Conservation (phyloP, 2,797 vertebrate genomes). For the Alosa sapidissima region DNA sequence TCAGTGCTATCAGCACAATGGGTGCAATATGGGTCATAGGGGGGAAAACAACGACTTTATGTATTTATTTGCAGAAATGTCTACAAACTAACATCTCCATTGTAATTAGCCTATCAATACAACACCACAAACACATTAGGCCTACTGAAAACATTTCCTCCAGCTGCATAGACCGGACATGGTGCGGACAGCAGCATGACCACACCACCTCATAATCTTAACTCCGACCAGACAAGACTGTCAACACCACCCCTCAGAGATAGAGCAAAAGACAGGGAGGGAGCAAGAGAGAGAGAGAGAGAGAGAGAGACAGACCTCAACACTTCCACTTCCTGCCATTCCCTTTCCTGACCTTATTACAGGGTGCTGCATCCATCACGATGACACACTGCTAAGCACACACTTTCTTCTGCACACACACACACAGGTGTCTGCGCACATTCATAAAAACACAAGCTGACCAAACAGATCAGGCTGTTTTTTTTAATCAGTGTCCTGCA, state of each 20-base stretch:
- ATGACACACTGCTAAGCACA: neutral
- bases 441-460: neutral
- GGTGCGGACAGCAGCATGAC: neutral
- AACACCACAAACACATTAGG: neutral
- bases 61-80: neutral
- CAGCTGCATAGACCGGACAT: neutral
- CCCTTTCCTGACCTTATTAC: slow-evolving; percentile 10
- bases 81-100: neutral
- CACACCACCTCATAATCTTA: neutral
- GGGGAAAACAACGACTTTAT: neutral
- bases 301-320: neutral
- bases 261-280: neutral
- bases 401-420: neutral
- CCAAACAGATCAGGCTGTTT: neutral
- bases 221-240: neutral
- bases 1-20: neutral
- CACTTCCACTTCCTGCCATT: neutral
- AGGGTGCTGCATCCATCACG: neutral
- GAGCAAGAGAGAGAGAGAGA: neutral
- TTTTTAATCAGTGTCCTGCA: no score
- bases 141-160: neutral
- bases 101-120: no score
- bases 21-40: neutral
- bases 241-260: neutral
- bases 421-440: neutral